These are phyloP conservation scores for Sycobia sp. DNA, from an alignment of 1,140 invertebrate genomes.

Conservation along the genomic window DNA sequence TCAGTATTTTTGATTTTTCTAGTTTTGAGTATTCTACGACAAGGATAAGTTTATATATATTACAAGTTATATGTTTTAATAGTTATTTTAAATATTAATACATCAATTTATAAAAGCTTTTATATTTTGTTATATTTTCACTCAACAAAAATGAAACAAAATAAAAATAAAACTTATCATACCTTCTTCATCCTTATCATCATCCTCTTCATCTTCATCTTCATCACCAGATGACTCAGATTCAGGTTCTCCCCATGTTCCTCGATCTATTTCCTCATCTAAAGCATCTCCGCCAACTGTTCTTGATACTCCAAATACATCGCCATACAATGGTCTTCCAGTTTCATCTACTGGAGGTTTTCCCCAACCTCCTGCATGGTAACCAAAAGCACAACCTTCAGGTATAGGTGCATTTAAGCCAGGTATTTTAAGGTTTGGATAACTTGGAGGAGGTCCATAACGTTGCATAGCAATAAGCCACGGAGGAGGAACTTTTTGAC, in stretches of 20 bases:
- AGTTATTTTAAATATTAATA: no score
- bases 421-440: constrained; percentile 98
- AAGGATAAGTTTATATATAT: background rate
- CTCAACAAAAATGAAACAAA: no score
- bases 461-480: constrained; percentile 99
- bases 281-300: constrained; percentile 65
- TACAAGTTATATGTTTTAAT: no score
- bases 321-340: constrained; percentile 97
- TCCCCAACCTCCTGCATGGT: constrained; percentile 98
- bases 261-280: constrained; percentile 90
- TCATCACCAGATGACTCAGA: constrained; percentile 92
- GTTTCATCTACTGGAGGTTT: constrained; percentile 99
- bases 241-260: constrained; percentile 96
- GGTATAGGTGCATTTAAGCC: constrained; percentile 93
- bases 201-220: constrained; percentile 80
- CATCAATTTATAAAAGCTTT: no score
- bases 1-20: no score
- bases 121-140: no score
- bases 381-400: constrained; percentile 96
- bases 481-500: constrained; percentile 91
- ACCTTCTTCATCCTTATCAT: constrained; percentile 72
- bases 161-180: constrained; percentile 38
- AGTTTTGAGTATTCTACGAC: no score
- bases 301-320: constrained; percentile 85
- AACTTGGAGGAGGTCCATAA: constrained; percentile 98